Percentiles rank a stretch among this genome's conserved stretches.
Conservation (phyloP, 2,113 vertebrate species). For the Phylloscopus whistleri region DNA sequence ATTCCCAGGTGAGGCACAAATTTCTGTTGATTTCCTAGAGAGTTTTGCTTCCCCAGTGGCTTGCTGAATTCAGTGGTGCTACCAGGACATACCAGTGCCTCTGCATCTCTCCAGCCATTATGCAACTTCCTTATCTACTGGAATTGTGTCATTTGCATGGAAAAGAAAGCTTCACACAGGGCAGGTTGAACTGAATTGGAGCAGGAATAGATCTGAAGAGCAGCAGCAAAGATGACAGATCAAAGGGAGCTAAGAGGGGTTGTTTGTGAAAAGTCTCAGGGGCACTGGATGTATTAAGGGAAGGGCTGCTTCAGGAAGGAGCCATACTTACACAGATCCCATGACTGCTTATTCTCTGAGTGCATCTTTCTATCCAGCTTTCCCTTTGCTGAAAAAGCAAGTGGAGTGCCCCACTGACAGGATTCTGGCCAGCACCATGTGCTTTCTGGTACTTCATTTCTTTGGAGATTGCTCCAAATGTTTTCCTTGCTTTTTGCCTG, state of each 20-base stretch:
- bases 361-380: background rate
- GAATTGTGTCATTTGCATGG: background rate
- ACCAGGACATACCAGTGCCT: background rate
- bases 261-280: background rate
- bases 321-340: too few relatives aligned
- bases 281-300: background rate
- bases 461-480: background rate
- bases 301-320: background rate
- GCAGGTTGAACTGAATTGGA: background rate
- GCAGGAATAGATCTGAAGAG: background rate
- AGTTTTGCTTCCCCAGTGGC: background rate
- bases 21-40: background rate
- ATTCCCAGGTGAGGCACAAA: constrained; percentile 84
- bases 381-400: background rate
- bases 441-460: background rate
- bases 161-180: background rate
- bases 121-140: background rate
- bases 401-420: background rate
- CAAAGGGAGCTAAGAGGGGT: background rate
- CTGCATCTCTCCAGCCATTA: background rate
- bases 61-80: background rate
- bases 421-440: background rate
- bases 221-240: background rate
- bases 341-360: background rate
- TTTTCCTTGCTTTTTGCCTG: background rate